Evolutionary conservation across 92 coral and sea anemone species (phyloP).

Genomic region (Siderastrea radians): DNA sequence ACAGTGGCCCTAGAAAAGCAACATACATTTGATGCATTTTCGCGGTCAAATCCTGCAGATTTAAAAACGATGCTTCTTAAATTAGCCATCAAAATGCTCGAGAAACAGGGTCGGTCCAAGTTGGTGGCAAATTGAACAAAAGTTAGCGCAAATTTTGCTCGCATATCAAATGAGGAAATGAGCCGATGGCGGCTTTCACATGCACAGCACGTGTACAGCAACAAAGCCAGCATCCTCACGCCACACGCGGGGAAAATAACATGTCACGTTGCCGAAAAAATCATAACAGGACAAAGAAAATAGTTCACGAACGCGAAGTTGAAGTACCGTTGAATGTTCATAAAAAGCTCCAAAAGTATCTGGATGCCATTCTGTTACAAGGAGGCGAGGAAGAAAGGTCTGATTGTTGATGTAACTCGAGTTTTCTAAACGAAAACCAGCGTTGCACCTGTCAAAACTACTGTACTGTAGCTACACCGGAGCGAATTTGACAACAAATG

Average conservation of each 20-base stretch:
- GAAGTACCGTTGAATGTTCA: neutral
- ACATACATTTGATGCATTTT: neutral
- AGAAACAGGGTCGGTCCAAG: neutral
- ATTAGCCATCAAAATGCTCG: neutral
- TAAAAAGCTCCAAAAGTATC: neutral
- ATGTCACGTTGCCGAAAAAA: slow-evolving; percentile 20
- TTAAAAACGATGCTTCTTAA: neutral
- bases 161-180: slow-evolving; percentile 2
- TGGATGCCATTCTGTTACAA: neutral
- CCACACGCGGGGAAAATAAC: slow-evolving; percentile 24
- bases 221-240: slow-evolving; percentile 33
- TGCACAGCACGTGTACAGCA: slow-evolving; percentile 72
- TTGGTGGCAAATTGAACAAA: neutral
- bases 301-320: neutral
- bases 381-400: neutral
- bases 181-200: slow-evolving; percentile 55
- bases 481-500: slow-evolving; percentile 38
- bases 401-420: neutral
- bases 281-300: neutral
- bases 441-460: slow-evolving; percentile 9
- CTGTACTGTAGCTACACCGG: neutral
- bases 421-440: neutral
- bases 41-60: neutral
- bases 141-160: neutral
- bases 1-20: neutral